Evolutionary conservation across 2,888 invertebrate genomes (phyloP), one percentile per base, ranked within the genome.

Genomic region (Drosophila mayaguana): DNA sequence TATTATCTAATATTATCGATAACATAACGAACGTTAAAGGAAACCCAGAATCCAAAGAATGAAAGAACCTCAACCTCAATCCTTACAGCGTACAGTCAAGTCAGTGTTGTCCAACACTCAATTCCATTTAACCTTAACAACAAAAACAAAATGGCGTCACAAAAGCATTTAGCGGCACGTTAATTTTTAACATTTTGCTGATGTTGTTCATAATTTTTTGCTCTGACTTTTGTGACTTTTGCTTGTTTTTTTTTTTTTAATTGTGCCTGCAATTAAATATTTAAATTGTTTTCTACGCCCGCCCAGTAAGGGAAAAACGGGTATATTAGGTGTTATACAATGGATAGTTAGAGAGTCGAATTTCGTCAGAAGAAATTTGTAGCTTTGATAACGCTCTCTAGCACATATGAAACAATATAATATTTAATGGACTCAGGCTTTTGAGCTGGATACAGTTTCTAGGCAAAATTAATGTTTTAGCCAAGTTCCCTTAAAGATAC

Each of bases 211-310:
- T 69, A 70, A 70, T 38, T 54, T 54, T 54, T 25, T 54, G 38
- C 34, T 18, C n/a, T 20, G 40, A 54, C 38, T 54, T 54, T 66
- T 68, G 59, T 55, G 62, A 45, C 61, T 72, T 80, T 83, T 65
- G 63, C 67, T 63, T 76, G 69, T 62, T 63, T 71, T n/a, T 38
- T 38, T 57, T 75, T 67, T 69, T 65, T 70, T 62, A 86, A 72
- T 66, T 68, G 66, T 68, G 69, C 51, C 61, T 36, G 63, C 75
- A 86, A 80, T 83, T 88, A 80, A 88, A 88, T 86, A 86, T 83
- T 88, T 67, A 88, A 88, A 88, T 88, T 83, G 83, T 75, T 59
- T 83, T 83, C 57, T 69, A 71, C 65, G 42, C 54, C 25, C 25
- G 54, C 14, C 40, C 40, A 28, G 28, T 12, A 0, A 3, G 14